These are phyloP conservation scores for Anadara kagoshimensis DNA, from an alignment of 1,140 invertebrate species.

Conservation along the genomic window DNA sequence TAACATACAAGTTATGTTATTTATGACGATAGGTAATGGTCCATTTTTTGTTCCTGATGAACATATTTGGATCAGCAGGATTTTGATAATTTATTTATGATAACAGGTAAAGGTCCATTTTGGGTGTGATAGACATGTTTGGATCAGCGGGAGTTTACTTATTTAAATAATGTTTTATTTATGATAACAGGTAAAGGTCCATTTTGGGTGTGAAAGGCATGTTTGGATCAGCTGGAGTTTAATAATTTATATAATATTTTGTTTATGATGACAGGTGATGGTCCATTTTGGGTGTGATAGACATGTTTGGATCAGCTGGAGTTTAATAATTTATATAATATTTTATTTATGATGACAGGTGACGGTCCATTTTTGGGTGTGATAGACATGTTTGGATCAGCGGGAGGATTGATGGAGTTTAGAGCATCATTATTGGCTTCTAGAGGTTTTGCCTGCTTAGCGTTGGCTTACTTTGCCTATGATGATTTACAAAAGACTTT, in stretches of 20 bases:
- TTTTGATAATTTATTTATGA: slow-evolving; percentile 3
- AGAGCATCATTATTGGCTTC: slow-evolving; percentile 61
- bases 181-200: slow-evolving; percentile 38
- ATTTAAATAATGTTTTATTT: too few relatives aligned
- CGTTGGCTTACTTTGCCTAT: slow-evolving; percentile 55
- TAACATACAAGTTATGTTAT: too few relatives aligned
- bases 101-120: slow-evolving; percentile 47
- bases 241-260: too few relatives aligned
- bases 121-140: slow-evolving; percentile 65
- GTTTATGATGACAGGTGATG: slow-evolving; percentile 28
- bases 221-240: slow-evolving; percentile 57
- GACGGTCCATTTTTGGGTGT: slow-evolving; percentile 54
- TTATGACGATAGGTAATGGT: slow-evolving; percentile 33
- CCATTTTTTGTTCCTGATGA: slow-evolving; percentile 58
- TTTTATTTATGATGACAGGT: slow-evolving; percentile 20
- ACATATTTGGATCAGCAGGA: slow-evolving; percentile 60
- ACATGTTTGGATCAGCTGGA: slow-evolving; percentile 60
- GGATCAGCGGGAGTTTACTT: slow-evolving; percentile 53
- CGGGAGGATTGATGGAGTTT: slow-evolving; percentile 51
- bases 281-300: slow-evolving; percentile 58
- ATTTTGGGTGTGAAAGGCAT: slow-evolving; percentile 62
- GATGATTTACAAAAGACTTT: slow-evolving; percentile 51
- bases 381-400: slow-evolving; percentile 62
- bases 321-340: too few relatives aligned
- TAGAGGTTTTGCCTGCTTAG: slow-evolving; percentile 53